These are phyloP conservation scores for Sus cebifrons DNA, from an alignment of 2,797 vertebrate genomes.

Conservation along the genomic window DNA sequence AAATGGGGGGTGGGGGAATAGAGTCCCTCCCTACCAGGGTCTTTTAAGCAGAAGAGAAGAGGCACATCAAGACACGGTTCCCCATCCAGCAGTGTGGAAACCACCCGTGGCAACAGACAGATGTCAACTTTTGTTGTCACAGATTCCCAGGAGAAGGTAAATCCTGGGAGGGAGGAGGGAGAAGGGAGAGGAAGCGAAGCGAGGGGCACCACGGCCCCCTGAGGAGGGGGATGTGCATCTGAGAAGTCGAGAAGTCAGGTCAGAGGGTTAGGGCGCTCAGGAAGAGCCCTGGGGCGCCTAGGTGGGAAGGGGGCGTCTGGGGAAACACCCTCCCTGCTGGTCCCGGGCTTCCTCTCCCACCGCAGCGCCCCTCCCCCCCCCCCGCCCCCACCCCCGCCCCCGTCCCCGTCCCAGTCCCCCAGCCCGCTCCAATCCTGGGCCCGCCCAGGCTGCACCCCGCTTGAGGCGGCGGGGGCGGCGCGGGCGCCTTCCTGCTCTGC, in stretches of 20 bases:
- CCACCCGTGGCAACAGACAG: background rate
- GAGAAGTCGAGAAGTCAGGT: background rate
- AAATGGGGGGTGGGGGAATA: fast-evolving
- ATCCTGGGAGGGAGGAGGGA: background rate
- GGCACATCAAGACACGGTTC: background rate
- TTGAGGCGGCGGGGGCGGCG: slow-evolving; percentile 75
- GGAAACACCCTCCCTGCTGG: background rate
- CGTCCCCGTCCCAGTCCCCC: background rate
- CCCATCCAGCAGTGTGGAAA: background rate
- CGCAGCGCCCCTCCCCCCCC: too few relatives aligned
- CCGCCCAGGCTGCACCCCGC: background rate
- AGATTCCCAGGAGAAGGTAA: background rate
- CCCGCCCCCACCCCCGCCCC: too few relatives aligned
- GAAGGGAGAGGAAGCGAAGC: background rate
- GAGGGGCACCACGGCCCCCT: background rate
- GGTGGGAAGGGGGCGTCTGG: background rate
- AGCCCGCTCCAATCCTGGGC: background rate
- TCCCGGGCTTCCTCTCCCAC: background rate
- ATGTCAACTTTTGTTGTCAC: background rate
- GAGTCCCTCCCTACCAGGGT: background rate
- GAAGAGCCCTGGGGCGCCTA: background rate
- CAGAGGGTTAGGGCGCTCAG: background rate
- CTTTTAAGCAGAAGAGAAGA: background rate
- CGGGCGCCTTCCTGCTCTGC: slow-evolving; percentile 82
- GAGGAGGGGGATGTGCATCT: background rate